Base-by-base conservation (phyloP, 2,113 vertebrate genomes). In the Clupea harengus region DNA sequence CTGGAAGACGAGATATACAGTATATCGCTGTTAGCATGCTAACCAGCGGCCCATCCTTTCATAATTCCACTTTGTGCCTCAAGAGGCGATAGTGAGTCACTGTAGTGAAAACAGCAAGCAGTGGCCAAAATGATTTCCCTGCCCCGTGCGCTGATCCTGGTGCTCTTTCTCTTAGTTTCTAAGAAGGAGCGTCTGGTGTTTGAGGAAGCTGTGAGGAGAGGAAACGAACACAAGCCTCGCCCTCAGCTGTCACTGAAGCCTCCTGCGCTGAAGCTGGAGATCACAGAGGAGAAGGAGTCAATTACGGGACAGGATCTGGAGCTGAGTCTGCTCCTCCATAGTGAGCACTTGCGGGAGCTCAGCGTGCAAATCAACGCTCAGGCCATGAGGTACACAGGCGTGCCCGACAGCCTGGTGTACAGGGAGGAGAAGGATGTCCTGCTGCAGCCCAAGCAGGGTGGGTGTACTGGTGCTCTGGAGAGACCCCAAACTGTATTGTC, bases 311-410 rank as follows among this genome's bases (percentile, higher is more conserved):
- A 86, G n/a, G 93, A 94, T 0, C 81, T 95, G 28, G 82, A 6
- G 0, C 44, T 93, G 78, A 88, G 57, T 0, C 82, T 94, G 81
- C 15, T 90, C 60, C n/a, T 95, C 72, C 22, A 4, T 82, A 91
- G 87, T 18, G 2, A 28, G 0, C 78, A 7, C 85, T 0, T 83
- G 75, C 87, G 81, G 52, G 8, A 0, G 2, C 81, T 94, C 83
- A 28, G 81, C 8, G 3, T 94, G 80, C 83, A 22, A 45, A 81
- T 94, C 85, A 91, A 39, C 0, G 86, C 87, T 52, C 86, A 91
- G 44, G 88, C 88, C 54, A 91, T 92, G 89, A 72, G 0, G 4
- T 92, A 94, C 93, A 93, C 89, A 0, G 90, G 91, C 5, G 0
- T 0, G 0, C 50, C 52, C 0, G 28, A 10, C 0, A 25, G 0